Base-by-base conservation (phyloP, 2,113 vertebrate species). In the Camelus bactrianus region DNA sequence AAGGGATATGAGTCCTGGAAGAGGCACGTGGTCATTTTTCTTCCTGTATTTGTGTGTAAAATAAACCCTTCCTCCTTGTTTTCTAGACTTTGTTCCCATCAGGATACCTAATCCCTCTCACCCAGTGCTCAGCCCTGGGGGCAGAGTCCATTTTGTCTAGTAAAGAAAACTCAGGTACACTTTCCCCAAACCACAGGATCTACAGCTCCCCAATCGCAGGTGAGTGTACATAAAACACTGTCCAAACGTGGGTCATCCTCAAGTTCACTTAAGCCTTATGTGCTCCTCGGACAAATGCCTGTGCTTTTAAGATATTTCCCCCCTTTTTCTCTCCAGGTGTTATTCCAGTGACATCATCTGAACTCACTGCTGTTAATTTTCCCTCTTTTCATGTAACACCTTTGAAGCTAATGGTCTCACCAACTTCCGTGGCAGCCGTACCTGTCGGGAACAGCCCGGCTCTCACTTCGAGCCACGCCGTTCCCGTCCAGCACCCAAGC, bases 41-140 rank as follows among this genome's bases (percentile, higher is more conserved):
- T 54, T 93, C 28, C 35, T 42, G 22, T n/a, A n/a, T 84, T 46
- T 80, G 9, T 89, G 10, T 96, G 50, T 95, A 81, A 96, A 94
- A 82, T 97, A 89, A 96, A 72, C 6, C 15, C 67, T 72, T 95
- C 77, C 75, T 97, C 52, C 75, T 94, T 97, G 77, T 92, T 94
- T 91, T 98, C 54, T 98, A 99, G 99, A 98, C 99, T 58, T 98
- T 99, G 91, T 98, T 99, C 1, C 99, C 99, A 0, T 99, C 99
- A 30, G 99, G 99, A 79, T 99, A 99, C 97, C 98, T 99, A 81
- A 99, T 99, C 97, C 99, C 99, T 58, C 98, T 99, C 89, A 97
- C 99, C 80, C 99, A 99, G 95, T 99, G 99, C 91, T 98, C 96
- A 77, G 98, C 97, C 60, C 96, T 98, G 96, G 98, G 98, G 98